Percentiles rank a stretch among this genome's conserved stretches.
Evolutionary conservation across 2,888 invertebrate genomes (phyloP).

Genomic region (Phorcus lineatus): DNA sequence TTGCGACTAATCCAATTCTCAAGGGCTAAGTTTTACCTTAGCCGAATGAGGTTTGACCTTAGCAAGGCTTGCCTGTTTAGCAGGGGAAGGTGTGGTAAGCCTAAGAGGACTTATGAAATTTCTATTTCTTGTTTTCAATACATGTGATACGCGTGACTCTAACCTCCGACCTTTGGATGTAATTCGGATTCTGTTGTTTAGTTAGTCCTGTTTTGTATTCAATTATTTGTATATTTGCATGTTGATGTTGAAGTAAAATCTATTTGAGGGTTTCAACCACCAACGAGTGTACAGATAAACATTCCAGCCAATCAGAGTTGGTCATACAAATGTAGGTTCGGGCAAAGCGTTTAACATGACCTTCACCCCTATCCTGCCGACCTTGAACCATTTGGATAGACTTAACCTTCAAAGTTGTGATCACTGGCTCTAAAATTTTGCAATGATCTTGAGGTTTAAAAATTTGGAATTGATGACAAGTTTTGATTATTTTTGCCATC

Average conservation of each 20-base stretch:
- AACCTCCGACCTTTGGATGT: not conserved
- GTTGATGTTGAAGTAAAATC: conserved; percentile 11
- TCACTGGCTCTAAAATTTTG: too few species aligned
- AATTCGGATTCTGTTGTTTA: not conserved
- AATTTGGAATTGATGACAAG: too few species aligned
- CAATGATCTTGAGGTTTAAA: too few species aligned
- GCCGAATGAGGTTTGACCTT: too few species aligned
- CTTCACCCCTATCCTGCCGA: not conserved
- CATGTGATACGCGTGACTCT: not conserved
- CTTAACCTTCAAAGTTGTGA: too few species aligned
- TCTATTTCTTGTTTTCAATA: not conserved
- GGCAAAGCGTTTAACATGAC: not conserved
- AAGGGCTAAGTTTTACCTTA: too few species aligned
- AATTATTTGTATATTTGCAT: conserved; percentile 22
- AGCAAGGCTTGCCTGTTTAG: too few species aligned
- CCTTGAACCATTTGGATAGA: too few species aligned
- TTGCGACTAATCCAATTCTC: too few species aligned
- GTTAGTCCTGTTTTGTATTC: not conserved
- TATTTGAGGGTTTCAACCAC: conserved; percentile 11
- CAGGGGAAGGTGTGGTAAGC: too few species aligned
- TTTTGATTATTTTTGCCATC: too few species aligned
- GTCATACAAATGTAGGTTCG: not conserved
- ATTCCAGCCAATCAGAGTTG: conserved; percentile 20
- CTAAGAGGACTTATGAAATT: not conserved
- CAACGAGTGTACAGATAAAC: conserved; percentile 18